Evolutionary conservation across 2,888 invertebrate species (phyloP), one percentile per base, ranked within the genome.

Genomic region (Drosophila neonasuta): DNA sequence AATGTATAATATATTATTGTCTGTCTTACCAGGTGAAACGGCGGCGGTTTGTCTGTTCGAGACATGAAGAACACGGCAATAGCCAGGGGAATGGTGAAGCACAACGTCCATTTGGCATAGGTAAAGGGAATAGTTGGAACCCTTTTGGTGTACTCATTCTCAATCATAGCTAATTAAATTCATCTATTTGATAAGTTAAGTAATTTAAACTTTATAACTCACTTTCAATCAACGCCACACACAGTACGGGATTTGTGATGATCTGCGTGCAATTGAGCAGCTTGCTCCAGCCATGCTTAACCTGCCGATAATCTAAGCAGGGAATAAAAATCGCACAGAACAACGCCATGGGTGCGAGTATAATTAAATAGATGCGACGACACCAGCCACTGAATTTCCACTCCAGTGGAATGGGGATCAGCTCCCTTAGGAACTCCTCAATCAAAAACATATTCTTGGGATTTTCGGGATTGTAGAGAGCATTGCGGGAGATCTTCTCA

Each of bases 211-310:
- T 6, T n/a, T 2, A n/a, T 8, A 24, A 6, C 42, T 17, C 20
- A 64, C 17, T 45, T 9, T 56, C n/a, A 0, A 8, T 7, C 1
- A 69, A 10, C 2, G 13, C 7, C 2, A 69, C 58, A 6, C 69
- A 32, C 2, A 79, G n/a, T 8, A 79, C 48, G 1, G 89, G 88
- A 46, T 75, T 71, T 0, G 59, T 65, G 0, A 86, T 55, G 2
- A 88, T 61, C 54, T 89, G 88, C 3, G 80, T 32, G 15, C 80
- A 87, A 42, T 88, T 88, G 39, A 88, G 71, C 13, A 89, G 30
- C 67, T 89, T 89, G 32, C 81, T 83, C 89, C 89, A 89, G 2
- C 89, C 89, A 49, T 89, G 86, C 34, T 77, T 79, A 7, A 77
- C 74, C 48, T 39, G 24, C 17, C 79, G 76, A 52, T 80, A 86